These are phyloP conservation scores for Plebejus anna DNA, from an alignment of 2,888 invertebrate genomes.

Conservation along the genomic window DNA sequence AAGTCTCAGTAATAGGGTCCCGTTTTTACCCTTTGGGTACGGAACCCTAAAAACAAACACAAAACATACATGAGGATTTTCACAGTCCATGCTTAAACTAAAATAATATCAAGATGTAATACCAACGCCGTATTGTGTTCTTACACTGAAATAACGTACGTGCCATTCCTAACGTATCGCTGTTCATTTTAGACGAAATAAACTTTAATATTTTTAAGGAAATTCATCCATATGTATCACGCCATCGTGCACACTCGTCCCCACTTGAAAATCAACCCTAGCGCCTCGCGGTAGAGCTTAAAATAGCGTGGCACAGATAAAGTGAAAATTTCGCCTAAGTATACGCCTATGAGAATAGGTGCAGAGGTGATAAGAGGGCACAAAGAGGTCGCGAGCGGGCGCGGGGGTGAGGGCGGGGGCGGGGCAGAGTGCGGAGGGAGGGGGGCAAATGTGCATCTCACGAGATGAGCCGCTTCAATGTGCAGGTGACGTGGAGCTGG, in stretches of 20 bases:
- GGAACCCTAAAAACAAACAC: no score
- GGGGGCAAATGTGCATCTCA: constrained; percentile 60
- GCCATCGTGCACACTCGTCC: constrained; percentile 27
- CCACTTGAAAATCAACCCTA: constrained; percentile 22
- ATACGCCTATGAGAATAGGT: constrained; percentile 38
- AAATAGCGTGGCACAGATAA: constrained; percentile 1
- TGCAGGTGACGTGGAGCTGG: constrained; percentile 34
- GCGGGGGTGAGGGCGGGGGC: constrained; percentile 43
- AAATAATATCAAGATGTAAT: no score
- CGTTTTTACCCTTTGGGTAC: no score
- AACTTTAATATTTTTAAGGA: constrained; percentile 39
- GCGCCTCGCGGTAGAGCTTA: background rate
- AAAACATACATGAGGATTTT: no score
- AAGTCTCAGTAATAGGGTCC: no score
- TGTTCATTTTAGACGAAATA: constrained; percentile 18
- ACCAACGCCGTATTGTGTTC: background rate
- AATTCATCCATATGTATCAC: constrained; percentile 37
- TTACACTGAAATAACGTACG: constrained; percentile 6
- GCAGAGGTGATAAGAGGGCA: constrained; percentile 50
- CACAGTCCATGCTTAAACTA: no score
- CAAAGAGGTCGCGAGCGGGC: constrained; percentile 45
- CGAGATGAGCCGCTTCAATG: constrained; percentile 45
- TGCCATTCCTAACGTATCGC: constrained; percentile 8
- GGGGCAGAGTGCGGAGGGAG: constrained; percentile 36
- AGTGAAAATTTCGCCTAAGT: constrained; percentile 30